Conservation (phyloP, 2,888 invertebrate genomes). For the Stenurella melanura region DNA sequence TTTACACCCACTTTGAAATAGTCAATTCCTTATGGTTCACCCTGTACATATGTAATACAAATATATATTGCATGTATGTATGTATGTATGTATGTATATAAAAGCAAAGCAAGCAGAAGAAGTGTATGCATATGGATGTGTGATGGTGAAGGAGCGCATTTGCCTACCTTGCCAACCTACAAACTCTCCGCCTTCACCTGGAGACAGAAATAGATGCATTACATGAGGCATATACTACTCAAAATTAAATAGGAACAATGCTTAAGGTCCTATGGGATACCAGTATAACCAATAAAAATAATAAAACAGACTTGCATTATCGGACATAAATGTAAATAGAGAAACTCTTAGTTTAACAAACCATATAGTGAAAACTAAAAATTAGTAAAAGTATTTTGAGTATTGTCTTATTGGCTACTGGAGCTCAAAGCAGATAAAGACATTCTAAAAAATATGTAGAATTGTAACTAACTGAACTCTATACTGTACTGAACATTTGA, state of each 20-base stretch:
- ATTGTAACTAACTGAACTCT: too few species aligned
- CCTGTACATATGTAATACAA: neutral
- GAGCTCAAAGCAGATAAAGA: too few species aligned
- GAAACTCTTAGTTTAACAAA: too few species aligned
- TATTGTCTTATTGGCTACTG: too few species aligned
- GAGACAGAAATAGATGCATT: slow-evolving; percentile 78
- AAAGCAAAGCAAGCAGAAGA: slow-evolving; percentile 71
- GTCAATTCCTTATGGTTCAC: too few species aligned
- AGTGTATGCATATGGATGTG: slow-evolving; percentile 68
- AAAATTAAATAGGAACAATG: slow-evolving; percentile 51
- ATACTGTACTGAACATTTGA: too few species aligned
- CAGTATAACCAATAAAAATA: slow-evolving; percentile 14
- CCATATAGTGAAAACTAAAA: too few species aligned
- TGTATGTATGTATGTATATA: slow-evolving; percentile 12
- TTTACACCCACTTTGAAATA: too few species aligned
- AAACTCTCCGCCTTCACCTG: slow-evolving; percentile 86
- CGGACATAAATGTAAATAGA: too few species aligned
- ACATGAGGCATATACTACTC: slow-evolving; percentile 72
- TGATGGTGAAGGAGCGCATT: slow-evolving; percentile 75
- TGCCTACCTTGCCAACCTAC: slow-evolving; percentile 86
- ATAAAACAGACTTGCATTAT: neutral
- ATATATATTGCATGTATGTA: neutral
- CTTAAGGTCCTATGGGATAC: neutral
- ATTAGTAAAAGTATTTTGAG: too few species aligned
- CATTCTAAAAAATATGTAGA: too few species aligned